Conservation (phyloP, 2,113 vertebrate genomes). For the Corydoras maculifer region DNA sequence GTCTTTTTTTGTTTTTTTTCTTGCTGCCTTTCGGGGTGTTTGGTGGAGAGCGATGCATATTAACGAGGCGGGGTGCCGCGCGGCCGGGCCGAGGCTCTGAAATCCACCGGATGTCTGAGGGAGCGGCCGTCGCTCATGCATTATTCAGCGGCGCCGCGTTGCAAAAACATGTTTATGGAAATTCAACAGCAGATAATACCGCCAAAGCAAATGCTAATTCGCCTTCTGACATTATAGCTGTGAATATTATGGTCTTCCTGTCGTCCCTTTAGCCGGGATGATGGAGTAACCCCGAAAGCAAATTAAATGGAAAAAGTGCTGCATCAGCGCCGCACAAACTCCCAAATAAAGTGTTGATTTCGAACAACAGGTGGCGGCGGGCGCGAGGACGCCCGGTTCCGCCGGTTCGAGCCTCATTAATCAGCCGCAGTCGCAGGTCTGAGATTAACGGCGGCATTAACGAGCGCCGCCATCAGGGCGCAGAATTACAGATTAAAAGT, state of each 20-base stretch:
- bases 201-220: conserved; percentile 61
- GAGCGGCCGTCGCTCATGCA: conserved; percentile 53
- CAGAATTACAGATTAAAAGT: no score
- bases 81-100: conserved; percentile 52
- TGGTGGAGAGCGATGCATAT: conserved; percentile 51
- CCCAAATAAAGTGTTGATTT: conserved; percentile 8
- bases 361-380: neutral
- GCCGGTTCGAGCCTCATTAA: no score
- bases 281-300: conserved; percentile 51
- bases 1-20: conserved; percentile 22
- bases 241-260: conserved; percentile 59
- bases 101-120: conserved; percentile 59
- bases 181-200: conserved; percentile 65
- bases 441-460: no score
- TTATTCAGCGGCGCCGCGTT: conserved; percentile 57
- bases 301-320: conserved; percentile 56
- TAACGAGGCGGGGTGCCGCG: conserved; percentile 47
- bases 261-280: conserved; percentile 53
- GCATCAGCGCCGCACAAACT: neutral
- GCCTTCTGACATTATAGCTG: conserved; percentile 55
- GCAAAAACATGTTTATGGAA: conserved; percentile 66
- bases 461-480: no score
- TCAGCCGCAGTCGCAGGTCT: no score
- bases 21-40: conserved; percentile 29
- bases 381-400: neutral